These are phyloP conservation scores for Thomomys bottae DNA, from an alignment of 2,113 vertebrate genomes.

Conservation along the genomic window DNA sequence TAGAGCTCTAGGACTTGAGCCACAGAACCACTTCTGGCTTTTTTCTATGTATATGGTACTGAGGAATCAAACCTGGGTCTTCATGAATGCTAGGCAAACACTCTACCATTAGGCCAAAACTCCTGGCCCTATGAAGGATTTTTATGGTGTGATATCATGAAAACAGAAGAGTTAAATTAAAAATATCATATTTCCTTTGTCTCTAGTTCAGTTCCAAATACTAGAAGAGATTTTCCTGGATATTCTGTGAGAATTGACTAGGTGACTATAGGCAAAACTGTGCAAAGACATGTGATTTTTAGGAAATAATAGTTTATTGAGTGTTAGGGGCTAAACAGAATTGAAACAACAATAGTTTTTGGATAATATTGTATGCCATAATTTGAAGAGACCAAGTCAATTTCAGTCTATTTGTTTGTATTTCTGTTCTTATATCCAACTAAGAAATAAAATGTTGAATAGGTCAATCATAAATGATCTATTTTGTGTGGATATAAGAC, in stretches of 20 bases:
- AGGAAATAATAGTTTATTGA: background rate
- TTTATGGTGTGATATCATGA: background rate
- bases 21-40: too few relatives aligned
- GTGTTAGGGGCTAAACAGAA: background rate
- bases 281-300: background rate
- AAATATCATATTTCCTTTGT: too few relatives aligned
- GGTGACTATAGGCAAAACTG: background rate
- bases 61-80: too few relatives aligned
- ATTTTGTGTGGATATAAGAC: background rate
- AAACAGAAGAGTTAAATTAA: background rate
- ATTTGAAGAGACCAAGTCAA: background rate
- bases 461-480: background rate
- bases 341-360: slow-evolving; percentile 16
- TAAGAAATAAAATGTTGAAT: background rate
- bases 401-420: background rate
- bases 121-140: background rate
- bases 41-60: too few relatives aligned
- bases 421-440: background rate
- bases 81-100: too few relatives aligned
- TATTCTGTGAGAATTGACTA: too few relatives aligned
- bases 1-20: too few relatives aligned
- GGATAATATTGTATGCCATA: background rate
- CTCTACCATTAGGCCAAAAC: too few relatives aligned
- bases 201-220: too few relatives aligned
- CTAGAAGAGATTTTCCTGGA: too few relatives aligned